A percentile compares a stretch with the other conserved stretches of the same genome.
phyloP scores from a whole-genome alignment of 2,797 vertebrate genomes.

The Tapirus indicus region DNA sequence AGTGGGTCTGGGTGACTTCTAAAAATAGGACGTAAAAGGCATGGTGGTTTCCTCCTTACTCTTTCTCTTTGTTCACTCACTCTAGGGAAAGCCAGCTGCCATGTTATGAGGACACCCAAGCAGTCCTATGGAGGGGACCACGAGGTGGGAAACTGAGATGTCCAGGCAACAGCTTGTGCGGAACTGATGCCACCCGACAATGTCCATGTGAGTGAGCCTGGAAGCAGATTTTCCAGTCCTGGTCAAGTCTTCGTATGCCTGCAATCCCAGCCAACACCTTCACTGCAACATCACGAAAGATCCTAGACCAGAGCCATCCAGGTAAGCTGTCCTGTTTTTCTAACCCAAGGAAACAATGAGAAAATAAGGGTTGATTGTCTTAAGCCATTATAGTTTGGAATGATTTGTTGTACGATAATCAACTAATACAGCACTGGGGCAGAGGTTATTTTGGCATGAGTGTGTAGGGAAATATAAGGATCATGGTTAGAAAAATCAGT shows the following conservation, averaged over 20 bases:
- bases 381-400: not conserved
- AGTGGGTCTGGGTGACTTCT: not conserved
- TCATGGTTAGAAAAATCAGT: not conserved
- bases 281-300: not conserved
- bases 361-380: not conserved
- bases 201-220: not conserved
- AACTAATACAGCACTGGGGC: not conserved
- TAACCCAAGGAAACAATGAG: not conserved
- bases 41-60: not conserved
- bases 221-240: not conserved
- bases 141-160: not conserved
- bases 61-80: not conserved
- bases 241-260: not conserved
- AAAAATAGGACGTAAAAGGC: not conserved
- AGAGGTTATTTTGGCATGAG: conserved; percentile 34
- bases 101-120: not conserved
- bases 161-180: not conserved
- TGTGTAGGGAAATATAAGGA: not conserved
- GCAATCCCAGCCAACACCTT: not conserved
- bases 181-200: not conserved
- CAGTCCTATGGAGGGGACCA: not conserved
- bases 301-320: not conserved
- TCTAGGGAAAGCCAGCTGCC: not conserved
- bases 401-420: not conserved
- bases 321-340: not conserved